Evolutionary conservation across 2,113 vertebrate genomes (phyloP), one percentile per base, ranked within the genome.

Genomic region (Triplophysa tibetana): DNA sequence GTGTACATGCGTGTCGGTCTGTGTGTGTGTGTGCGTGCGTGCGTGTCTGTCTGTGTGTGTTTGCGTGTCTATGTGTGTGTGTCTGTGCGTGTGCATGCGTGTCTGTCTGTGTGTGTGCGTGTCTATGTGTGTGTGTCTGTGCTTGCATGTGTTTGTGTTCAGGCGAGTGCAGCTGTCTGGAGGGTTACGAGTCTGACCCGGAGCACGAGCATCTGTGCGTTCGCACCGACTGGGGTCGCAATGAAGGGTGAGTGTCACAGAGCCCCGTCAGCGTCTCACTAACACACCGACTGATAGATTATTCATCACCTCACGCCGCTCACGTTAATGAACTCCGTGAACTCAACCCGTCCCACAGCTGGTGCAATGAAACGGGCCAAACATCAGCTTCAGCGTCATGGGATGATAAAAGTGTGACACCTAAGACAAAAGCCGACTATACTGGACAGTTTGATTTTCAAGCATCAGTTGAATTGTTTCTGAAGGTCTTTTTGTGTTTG

Each of bases 161-260:
- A 99, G 98, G 98, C 82, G 96, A 99, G 82, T 99, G 98, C 91
- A 96, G 98, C 91, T 99, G 98, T 89, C 95, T 98, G 0, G 96
- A 98, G 82, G 98, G 98, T 73, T 99, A 96, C 0, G 93, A 95
- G 21, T 95, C 97, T 0, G 97, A 99, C 88, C 95, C 95, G 0
- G 92, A 93, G 21, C 96, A 99, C 80, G 92, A 92, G 52, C 97
- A 99, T 88, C 90, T 99, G 78, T 99, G 98, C 26, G 86, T 98
- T 50, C 96, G 98, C 78, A 98, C 92, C 1, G 95, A 99, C 92
- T 99, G 98, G 98, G 96, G 95, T 70, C 96, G 96, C 82, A 99
- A 98, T 1, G 96, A 99, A 88, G 98, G 98, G 98, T 99, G 90
- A 94, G 95, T 81, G 73, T 56, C 52, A 41, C 68, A 56, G 21